Conservation (phyloP, 2,888 invertebrate species). For the Ectropis crepuscularia region DNA sequence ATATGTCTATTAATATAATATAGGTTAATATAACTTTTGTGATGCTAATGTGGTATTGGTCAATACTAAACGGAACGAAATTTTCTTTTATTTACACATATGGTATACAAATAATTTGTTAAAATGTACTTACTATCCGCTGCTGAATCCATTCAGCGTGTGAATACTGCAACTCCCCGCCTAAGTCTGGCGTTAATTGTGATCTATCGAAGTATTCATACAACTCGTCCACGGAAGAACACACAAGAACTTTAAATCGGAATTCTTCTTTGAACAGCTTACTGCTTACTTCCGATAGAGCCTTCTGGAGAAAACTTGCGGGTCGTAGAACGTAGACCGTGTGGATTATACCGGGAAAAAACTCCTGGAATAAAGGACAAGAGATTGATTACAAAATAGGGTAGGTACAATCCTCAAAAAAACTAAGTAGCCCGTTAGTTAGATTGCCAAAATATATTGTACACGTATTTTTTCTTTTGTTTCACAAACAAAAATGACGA, state of each 20-base stretch:
- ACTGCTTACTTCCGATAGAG: slow-evolving; percentile 97
- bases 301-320: slow-evolving; percentile 97
- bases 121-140: slow-evolving; percentile 95
- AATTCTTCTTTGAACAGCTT: slow-evolving; percentile 96
- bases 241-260: slow-evolving; percentile 94
- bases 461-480: too few species aligned
- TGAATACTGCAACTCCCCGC: slow-evolving; percentile 94
- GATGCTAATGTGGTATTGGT: too few species aligned
- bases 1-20: too few species aligned
- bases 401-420: too few species aligned
- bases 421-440: too few species aligned
- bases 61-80: too few species aligned
- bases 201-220: slow-evolving; percentile 93
- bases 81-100: too few species aligned
- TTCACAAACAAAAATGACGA: too few species aligned
- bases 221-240: slow-evolving; percentile 93
- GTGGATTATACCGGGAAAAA: slow-evolving; percentile 96
- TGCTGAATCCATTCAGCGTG: slow-evolving; percentile 99
- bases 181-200: slow-evolving; percentile 95
- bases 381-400: too few species aligned
- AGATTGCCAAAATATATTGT: too few species aligned
- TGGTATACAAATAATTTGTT: too few species aligned
- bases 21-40: too few species aligned
- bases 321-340: slow-evolving; percentile 97
- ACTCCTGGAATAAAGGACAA: slow-evolving; percentile 87